A percentile compares a stretch with the other conserved stretches of the same genome.
Evolutionary conservation across 2,113 vertebrate genomes (phyloP).

Genomic region (Bombycilla garrulus): DNA sequence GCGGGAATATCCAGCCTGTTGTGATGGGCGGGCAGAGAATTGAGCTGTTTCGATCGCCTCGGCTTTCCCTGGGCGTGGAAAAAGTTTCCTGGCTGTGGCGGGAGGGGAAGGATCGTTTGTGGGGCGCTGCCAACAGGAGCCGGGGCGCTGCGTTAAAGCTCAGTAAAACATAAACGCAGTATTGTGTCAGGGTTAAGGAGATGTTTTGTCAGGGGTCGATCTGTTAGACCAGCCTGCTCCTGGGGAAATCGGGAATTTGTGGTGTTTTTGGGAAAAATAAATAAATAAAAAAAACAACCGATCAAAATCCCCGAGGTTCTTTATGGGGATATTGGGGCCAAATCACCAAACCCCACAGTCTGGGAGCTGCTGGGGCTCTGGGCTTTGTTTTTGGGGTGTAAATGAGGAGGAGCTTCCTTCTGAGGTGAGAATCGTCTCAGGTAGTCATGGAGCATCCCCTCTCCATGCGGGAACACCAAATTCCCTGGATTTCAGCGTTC

Average conservation of each 20-base stretch:
- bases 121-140: accelerated
- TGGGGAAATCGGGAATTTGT: accelerated
- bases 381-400: accelerated
- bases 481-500: accelerated
- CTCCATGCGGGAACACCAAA: accelerated
- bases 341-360: accelerated
- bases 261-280: neutral
- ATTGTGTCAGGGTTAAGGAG: accelerated
- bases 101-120: neutral
- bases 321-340: accelerated
- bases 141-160: accelerated
- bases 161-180: accelerated
- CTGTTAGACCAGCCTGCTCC: neutral
- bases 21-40: neutral
- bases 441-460: neutral
- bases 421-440: neutral
- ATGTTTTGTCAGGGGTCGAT: accelerated
- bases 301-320: accelerated
- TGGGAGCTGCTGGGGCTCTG: accelerated
- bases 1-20: accelerated
- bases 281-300: neutral
- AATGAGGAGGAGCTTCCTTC: neutral
- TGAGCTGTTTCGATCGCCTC: neutral
- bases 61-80: accelerated
- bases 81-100: neutral